Evolutionary conservation across 2,797 vertebrate species (phyloP).

Genomic region (Protonibea diacanthus): DNA sequence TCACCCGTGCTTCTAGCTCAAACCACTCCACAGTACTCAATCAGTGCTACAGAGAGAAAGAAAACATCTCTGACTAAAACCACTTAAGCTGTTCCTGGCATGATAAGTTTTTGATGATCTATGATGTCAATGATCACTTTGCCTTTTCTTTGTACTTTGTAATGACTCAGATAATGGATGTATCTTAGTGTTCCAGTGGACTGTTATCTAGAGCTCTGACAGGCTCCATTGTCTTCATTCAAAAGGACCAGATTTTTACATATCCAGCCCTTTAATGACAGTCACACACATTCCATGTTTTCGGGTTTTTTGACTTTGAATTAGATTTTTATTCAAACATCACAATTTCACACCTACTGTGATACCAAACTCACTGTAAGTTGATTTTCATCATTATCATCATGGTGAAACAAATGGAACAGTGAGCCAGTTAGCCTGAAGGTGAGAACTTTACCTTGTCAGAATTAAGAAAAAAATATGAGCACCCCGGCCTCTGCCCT

Average conservation of each 20-base stretch:
- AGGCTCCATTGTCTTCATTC: not conserved
- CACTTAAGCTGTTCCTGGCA: not conserved
- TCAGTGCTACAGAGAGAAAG: not conserved
- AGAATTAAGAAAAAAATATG: not conserved
- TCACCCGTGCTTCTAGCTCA: not conserved
- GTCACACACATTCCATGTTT: not conserved
- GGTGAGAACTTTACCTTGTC: conserved; percentile 10
- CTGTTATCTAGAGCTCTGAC: not conserved
- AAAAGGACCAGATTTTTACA: not conserved
- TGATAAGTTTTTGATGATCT: not conserved
- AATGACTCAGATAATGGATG: not conserved
- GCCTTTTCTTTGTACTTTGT: not conserved
- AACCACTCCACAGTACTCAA: not conserved
- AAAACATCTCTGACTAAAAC: not conserved
- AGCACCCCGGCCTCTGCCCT: not conserved
- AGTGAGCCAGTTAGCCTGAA: conserved; percentile 8
- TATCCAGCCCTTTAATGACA: not conserved
- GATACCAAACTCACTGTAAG: not conserved
- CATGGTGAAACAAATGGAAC: not conserved
- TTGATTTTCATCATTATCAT: not conserved
- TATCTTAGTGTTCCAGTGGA: not conserved
- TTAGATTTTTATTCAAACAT: not conserved
- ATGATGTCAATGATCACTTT: not conserved
- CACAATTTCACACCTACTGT: too few relatives aligned
- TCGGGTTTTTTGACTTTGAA: not conserved